Evolutionary conservation across 2,888 invertebrate species (phyloP), one percentile per base, ranked within the genome.

Genomic region (Oegoconia quadripuncta): DNA sequence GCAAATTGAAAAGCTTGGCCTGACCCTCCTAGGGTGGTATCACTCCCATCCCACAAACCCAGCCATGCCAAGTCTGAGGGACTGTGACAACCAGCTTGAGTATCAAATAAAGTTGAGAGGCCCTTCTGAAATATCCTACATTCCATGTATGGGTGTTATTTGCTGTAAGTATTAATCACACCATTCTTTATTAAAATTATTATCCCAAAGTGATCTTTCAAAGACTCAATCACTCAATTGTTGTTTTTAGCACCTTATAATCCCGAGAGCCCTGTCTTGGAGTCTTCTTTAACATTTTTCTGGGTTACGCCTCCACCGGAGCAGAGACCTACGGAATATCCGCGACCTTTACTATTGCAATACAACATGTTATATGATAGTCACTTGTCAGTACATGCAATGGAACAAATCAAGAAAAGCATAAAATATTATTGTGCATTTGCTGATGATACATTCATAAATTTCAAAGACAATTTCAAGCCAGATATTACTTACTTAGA

Each of bases 271-370:
- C 91, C 91, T 36, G 93, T 93, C 15, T 76, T 95, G 50, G 96
- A 96, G 63, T 96, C 97, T 0, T 93, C 93, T 30, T 89, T 96
- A 9, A 93, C 94, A 45, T 93, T 95, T 39, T 98, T 95, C 76
- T 98, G 98, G 97, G 96, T 97, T 3, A 92, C 96, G 87, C 97
- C 98, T n/a, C 97, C 98, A 2, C 95, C 96, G 28, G 98, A 98
- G 86, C 94, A 94, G 63, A 91, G 95, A 55, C 96, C 96, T 7
- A 92, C 95, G 37, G 97, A 97, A 75, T 97, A 97, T 74, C 97
- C 97, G 0, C 91, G 96, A 29, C 98, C 98, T 0, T 93, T 98
- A 92, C 88, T 95, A 30, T 92, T 98, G 83, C 95, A 95, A 50
- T 97, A 96, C 68, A 94, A 93, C 45, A 91, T 96, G 46, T 84